These are phyloP conservation scores for Upupa epops DNA, from an alignment of 2,113 vertebrate species.

Conservation along the genomic window DNA sequence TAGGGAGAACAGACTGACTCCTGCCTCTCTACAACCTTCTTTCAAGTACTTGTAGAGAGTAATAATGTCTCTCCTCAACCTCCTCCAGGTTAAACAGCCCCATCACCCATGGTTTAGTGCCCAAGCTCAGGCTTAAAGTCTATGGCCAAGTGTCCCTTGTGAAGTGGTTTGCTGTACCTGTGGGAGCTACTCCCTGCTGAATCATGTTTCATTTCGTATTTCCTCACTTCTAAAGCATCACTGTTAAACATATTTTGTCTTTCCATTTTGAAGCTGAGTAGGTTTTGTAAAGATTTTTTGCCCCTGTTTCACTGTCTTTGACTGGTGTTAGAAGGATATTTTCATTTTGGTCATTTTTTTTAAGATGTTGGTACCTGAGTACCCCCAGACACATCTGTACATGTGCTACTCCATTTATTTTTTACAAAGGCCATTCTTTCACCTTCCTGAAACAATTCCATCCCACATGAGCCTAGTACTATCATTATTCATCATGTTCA, in stretches of 20 bases:
- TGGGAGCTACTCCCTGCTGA: neutral
- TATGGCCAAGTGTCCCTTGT: neutral
- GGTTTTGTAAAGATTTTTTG: neutral
- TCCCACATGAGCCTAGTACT: neutral
- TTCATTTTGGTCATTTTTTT: neutral
- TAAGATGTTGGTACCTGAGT: neutral
- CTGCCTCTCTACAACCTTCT: too few species aligned
- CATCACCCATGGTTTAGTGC: neutral
- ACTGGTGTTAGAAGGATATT: neutral
- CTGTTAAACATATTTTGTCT: neutral
- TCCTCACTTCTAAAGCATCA: neutral
- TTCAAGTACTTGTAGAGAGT: too few species aligned
- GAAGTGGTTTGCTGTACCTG: neutral
- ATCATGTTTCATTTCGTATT: neutral
- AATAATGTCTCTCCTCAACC: too few species aligned
- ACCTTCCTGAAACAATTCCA: conserved; percentile 44
- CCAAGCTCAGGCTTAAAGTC: neutral
- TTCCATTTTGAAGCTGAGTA: neutral
- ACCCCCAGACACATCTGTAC: neutral
- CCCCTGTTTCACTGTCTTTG: neutral
- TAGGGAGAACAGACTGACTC: too few species aligned
- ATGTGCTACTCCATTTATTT: neutral
- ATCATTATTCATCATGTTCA: conserved; percentile 60
- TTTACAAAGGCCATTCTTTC: conserved; percentile 34
- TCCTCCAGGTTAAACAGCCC: too few species aligned